Evolutionary conservation across 2,113 vertebrate species (phyloP), one percentile per base, ranked within the genome.

Genomic region (Ctenodactylus gundi): DNA sequence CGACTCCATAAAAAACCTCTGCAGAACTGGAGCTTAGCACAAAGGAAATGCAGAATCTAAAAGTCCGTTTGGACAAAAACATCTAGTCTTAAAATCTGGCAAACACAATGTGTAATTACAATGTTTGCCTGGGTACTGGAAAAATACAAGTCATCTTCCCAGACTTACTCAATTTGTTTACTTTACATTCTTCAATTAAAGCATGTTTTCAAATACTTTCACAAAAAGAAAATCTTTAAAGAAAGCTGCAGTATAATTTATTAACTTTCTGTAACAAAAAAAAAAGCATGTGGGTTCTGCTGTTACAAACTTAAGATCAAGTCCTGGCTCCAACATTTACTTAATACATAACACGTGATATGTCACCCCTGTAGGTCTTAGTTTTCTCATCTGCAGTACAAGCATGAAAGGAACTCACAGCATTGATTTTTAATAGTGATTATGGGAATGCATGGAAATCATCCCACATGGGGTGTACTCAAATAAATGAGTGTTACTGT

Each of bases 141-240:
- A 55, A 88, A 87, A 85, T 49, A 8, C 68, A 86, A 85, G 3
- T 17, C 36, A 75, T 67, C 62, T 51, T 18, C 75, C 31, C 44
- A 88, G 23, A 58, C 3, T 53, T 29, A 29, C 21, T 41, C 36
- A 58, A 55, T 46, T 53, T 65, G 11, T 87, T 82, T 49, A 51
- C 18, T 91, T 46, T 7, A 53, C 55, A 76, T 89, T 90, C 76
- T 88, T 78, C 41, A 83, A 87, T 25, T 49, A 91, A 90, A 86
- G 11, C 55, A n/a, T 73, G 57, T 65, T 34, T 86, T 80, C 76
- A 90, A 78, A 84, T 68, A 9, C 51, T 49, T 91, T 85, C 84
- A 88, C 17, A 64, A 88, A 70, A n/a, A 62, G 36, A 49, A 39
- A 53, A 39, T 51, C 76, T 90, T 80, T 70, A 93, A 36, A 34